Evolutionary conservation across 2,888 invertebrate genomes (phyloP).

Genomic region (Mamestra brassicae): DNA sequence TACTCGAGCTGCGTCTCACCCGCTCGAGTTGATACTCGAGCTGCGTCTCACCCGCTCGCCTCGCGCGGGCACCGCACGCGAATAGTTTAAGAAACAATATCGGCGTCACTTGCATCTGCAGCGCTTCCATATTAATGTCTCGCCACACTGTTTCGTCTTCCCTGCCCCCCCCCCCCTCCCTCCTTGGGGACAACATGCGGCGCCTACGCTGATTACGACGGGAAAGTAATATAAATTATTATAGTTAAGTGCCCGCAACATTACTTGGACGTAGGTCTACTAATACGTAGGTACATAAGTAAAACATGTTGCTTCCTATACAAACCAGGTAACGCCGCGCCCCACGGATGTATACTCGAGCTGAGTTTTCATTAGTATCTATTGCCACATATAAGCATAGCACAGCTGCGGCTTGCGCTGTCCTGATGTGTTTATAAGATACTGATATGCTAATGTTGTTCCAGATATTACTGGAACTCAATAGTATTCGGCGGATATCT

Average conservation of each 20-base stretch:
- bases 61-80: not conserved
- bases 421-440: not conserved
- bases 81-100: not conserved
- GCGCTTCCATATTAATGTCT: not conserved
- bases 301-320: not conserved
- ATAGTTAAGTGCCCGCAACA: too few species aligned
- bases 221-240: too few species aligned
- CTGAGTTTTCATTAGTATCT: constrained; percentile 3
- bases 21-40: too few species aligned
- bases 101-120: not conserved
- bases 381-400: constrained; percentile 1
- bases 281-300: not conserved
- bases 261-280: too few species aligned
- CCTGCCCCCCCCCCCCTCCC: not conserved
- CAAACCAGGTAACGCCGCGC: not conserved
- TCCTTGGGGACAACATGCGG: too few species aligned
- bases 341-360: not conserved
- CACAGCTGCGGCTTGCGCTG: not conserved
- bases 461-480: not conserved
- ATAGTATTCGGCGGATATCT: not conserved
- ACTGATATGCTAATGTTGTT: not conserved
- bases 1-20: too few species aligned
- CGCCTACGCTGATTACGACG: too few species aligned
- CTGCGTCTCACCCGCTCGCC: too few species aligned
- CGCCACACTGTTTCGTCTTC: not conserved